Percentiles rank a stretch among this genome's conserved stretches.
Evolutionary conservation across 2,113 vertebrate genomes (phyloP).

Genomic region (Neomonachus schauinslandi): DNA sequence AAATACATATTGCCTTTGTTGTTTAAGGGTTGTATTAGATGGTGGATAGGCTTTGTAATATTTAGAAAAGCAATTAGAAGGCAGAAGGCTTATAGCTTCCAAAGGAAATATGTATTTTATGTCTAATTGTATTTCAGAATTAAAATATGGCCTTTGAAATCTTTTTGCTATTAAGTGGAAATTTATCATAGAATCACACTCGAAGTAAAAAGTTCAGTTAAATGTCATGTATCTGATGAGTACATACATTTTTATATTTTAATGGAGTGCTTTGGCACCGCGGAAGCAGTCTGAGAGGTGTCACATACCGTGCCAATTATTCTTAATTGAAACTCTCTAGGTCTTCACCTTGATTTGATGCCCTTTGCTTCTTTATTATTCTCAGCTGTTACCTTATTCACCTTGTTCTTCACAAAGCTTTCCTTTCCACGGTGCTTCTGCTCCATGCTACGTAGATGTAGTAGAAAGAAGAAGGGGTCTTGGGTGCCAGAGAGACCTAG

Average conservation of each 20-base stretch:
- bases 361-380: not conserved
- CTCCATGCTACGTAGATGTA: accelerated
- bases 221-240: not conserved
- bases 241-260: not conserved
- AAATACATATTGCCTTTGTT: not conserved
- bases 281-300: not conserved
- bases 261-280: too few species aligned
- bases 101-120: not conserved
- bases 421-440: not conserved
- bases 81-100: not conserved
- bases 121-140: not conserved
- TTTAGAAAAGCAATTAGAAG: not conserved
- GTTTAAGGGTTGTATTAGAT: not conserved
- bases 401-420: not conserved
- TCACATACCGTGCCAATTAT: not conserved
- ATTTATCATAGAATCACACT: not conserved
- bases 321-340: not conserved
- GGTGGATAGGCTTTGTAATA: not conserved
- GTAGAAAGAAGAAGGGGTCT: not conserved
- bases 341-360: not conserved
- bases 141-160: not conserved
- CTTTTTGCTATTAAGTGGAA: not conserved
- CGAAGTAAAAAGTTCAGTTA: not conserved
- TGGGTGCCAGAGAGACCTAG: not conserved
- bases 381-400: not conserved